Evolutionary conservation across 2,797 vertebrate genomes (phyloP).

Genomic region (Oreortyx pictus): DNA sequence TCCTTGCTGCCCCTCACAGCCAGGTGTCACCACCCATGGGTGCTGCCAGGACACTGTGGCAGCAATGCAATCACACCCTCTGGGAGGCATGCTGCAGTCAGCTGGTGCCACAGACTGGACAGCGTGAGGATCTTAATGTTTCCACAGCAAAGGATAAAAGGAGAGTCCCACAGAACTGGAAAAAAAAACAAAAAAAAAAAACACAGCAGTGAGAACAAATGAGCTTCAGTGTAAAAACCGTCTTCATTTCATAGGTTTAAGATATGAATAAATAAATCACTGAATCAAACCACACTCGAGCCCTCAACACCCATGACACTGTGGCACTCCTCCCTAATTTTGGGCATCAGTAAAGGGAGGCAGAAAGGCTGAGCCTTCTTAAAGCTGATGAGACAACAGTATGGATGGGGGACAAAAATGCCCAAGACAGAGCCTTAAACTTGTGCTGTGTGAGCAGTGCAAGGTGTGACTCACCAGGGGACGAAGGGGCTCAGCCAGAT

Average conservation of each 20-base stretch:
- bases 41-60: not conserved
- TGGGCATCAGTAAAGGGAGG: not conserved
- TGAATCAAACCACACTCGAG: not conserved
- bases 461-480: not conserved
- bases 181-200: conserved; percentile 64
- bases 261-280: not conserved
- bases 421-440: not conserved
- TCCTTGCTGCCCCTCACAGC: not conserved
- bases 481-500: not conserved
- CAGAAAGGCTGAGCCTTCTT: not conserved
- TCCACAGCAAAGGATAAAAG: conserved; percentile 85
- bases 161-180: conserved; percentile 89
- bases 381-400: not conserved
- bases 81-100: conserved; percentile 71
- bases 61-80: not conserved
- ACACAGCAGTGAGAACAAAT: not conserved
- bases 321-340: not conserved
- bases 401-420: not conserved
- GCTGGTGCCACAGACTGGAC: conserved; percentile 85
- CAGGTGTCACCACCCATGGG: not conserved
- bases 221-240: not conserved
- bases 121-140: conserved; percentile 88
- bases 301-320: not conserved
- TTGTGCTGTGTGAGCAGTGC: not conserved
- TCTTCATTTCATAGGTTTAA: not conserved